Evolutionary conservation across 1,140 invertebrate species (phyloP).

Genomic region (Frieseomelitta varia): DNA sequence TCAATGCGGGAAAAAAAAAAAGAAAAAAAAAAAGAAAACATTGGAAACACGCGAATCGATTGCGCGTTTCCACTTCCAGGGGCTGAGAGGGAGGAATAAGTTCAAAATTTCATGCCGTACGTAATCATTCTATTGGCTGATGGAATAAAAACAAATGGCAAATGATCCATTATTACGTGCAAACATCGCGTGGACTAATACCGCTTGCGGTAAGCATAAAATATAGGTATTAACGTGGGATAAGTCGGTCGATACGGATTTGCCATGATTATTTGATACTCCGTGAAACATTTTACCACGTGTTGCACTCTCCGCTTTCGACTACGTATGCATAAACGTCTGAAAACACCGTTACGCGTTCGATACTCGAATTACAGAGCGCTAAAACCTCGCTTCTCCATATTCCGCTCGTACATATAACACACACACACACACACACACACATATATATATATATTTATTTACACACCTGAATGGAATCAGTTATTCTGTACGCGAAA

Average conservation of each 20-base stretch:
- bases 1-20: neutral
- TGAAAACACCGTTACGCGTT: constrained; percentile 57
- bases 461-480: neutral
- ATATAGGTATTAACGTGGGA: constrained; percentile 65
- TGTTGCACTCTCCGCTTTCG: constrained; percentile 63
- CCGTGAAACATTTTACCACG: constrained; percentile 67
- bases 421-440: too few relatives aligned
- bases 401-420: neutral
- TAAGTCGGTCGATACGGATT: constrained; percentile 66
- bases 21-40: too few relatives aligned
- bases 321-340: constrained; percentile 42
- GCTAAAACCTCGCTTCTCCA: constrained; percentile 19
- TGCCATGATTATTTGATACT: constrained; percentile 68
- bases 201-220: constrained; percentile 56
- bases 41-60: constrained; percentile 4
- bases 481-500: neutral
- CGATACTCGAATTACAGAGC: constrained; percentile 57
- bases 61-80: neutral
- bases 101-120: constrained; percentile 55
- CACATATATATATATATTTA: too few relatives aligned
- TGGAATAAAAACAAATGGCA: constrained; percentile 61
- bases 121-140: constrained; percentile 59
- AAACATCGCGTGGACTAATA: constrained; percentile 70
- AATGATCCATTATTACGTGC: constrained; percentile 66
- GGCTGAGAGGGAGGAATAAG: neutral